Evolutionary conservation across 2,113 vertebrate genomes (phyloP).

Genomic region (Myiopsitta monachus): DNA sequence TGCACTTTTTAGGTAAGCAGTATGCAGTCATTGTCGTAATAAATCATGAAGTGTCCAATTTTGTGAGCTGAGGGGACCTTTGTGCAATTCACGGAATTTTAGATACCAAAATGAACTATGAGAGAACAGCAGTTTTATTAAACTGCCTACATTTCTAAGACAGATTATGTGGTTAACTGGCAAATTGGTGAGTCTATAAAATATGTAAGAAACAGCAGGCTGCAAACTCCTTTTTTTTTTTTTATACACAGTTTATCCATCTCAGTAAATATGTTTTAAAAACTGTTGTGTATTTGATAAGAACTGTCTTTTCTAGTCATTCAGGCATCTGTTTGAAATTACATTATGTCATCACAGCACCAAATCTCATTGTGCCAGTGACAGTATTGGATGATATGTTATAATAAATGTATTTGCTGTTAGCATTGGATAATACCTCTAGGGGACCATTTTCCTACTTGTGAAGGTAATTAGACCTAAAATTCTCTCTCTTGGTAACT

Average conservation of each 20-base stretch:
- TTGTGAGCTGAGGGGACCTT: background rate
- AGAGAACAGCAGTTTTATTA: background rate
- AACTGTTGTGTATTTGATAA: background rate
- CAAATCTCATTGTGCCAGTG: background rate
- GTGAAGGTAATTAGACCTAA: conserved; percentile 23
- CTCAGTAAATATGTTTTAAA: background rate
- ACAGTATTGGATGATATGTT: background rate
- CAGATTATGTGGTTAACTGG: conserved; percentile 8
- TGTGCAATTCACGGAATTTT: background rate
- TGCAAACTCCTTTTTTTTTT: background rate
- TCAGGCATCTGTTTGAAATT: background rate
- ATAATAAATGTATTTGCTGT: background rate
- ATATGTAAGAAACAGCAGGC: background rate
- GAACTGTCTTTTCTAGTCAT: background rate
- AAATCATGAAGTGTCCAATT: background rate
- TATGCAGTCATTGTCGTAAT: background rate
- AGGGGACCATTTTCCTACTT: background rate
- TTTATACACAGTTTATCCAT: background rate
- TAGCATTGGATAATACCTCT: background rate
- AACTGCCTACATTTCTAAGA: conserved; percentile 20
- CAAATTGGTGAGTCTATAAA: conserved; percentile 37
- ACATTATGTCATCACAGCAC: background rate
- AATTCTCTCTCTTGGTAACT: background rate
- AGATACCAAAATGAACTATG: background rate
- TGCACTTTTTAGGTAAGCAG: background rate